Evolutionary conservation across 2,888 invertebrate species (phyloP).

Genomic region (Caradrina clavipalpis): DNA sequence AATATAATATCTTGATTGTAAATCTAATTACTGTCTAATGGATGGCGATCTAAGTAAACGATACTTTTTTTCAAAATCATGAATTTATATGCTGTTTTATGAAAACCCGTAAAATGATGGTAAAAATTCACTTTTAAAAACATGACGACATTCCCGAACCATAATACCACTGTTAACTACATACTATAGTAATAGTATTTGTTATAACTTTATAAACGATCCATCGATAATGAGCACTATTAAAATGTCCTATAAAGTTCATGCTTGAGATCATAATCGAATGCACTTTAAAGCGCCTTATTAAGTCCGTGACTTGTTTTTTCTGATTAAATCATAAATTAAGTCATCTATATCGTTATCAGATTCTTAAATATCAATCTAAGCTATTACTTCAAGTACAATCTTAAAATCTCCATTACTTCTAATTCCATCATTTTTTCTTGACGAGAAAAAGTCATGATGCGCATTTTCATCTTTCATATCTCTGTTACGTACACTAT

Average conservation of each 20-base stretch:
- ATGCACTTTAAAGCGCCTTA: slow-evolving; percentile 42
- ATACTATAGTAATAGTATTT: slow-evolving; percentile 1
- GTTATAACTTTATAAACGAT: slow-evolving; percentile 28
- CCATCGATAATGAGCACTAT: slow-evolving; percentile 19
- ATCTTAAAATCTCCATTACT: neutral
- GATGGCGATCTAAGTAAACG: neutral
- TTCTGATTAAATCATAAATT: slow-evolving; percentile 52
- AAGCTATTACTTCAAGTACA: neutral
- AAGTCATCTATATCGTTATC: slow-evolving; percentile 30
- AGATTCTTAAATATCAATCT: slow-evolving; percentile 13
- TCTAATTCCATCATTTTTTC: slow-evolving; percentile 16
- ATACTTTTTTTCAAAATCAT: too few relatives aligned
- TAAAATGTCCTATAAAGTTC: slow-evolving; percentile 50
- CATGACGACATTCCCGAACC: too few relatives aligned
- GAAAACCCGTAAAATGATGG: too few relatives aligned
- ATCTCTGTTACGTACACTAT: slow-evolving; percentile 56
- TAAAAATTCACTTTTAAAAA: neutral
- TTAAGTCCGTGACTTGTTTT: slow-evolving; percentile 47
- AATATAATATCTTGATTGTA: too few relatives aligned
- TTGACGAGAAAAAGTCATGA: slow-evolving; percentile 26
- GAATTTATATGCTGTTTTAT: too few relatives aligned
- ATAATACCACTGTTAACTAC: neutral
- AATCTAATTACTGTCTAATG: too few relatives aligned
- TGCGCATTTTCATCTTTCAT: slow-evolving; percentile 39
- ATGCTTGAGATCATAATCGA: slow-evolving; percentile 51